These are phyloP conservation scores for Phenganax stokvisi DNA, from an alignment of 92 coral and sea anemone species.

Conservation along the genomic window DNA sequence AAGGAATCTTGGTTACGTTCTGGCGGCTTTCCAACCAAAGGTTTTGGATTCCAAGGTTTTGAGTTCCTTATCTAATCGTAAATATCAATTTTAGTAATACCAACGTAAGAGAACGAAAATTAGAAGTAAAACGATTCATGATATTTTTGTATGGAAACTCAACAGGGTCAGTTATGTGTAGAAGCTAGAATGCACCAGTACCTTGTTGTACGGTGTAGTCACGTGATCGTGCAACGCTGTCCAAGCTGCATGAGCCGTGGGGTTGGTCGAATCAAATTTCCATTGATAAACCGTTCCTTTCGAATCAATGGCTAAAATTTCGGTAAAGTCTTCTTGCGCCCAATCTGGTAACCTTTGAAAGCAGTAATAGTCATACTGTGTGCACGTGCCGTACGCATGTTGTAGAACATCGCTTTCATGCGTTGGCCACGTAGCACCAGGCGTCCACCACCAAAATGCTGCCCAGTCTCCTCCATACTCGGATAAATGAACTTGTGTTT, in stretches of 20 bases:
- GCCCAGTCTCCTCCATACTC: conserved; percentile 63
- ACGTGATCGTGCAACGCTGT: conserved; percentile 61
- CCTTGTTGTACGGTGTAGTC: conserved; percentile 38
- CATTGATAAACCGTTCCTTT: conserved; percentile 59
- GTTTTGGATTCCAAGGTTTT: conserved; percentile 61
- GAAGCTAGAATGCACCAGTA: neutral
- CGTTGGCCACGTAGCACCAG: conserved; percentile 53
- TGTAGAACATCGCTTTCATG: conserved; percentile 50
- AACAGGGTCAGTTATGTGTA: too few relatives aligned
- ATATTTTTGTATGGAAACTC: too few relatives aligned
- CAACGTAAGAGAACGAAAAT: too few relatives aligned
- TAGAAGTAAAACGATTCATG: too few relatives aligned
- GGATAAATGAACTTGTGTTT: conserved; percentile 38
- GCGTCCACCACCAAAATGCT: conserved; percentile 74
- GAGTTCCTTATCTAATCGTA: conserved; percentile 39
- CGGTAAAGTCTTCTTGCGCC: conserved; percentile 56
- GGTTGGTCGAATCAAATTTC: conserved; percentile 52
- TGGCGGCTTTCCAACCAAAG: conserved; percentile 53
- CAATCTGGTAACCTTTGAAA: conserved; percentile 64
- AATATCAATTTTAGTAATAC: neutral
- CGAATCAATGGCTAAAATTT: conserved; percentile 60
- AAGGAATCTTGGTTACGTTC: conserved; percentile 54
- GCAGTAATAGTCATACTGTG: conserved; percentile 52
- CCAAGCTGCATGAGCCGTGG: conserved; percentile 68
- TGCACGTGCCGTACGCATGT: conserved; percentile 51